phyloP scores from a whole-genome alignment of 2,113 vertebrate species.

The Drymodes brunneopygia region DNA sequence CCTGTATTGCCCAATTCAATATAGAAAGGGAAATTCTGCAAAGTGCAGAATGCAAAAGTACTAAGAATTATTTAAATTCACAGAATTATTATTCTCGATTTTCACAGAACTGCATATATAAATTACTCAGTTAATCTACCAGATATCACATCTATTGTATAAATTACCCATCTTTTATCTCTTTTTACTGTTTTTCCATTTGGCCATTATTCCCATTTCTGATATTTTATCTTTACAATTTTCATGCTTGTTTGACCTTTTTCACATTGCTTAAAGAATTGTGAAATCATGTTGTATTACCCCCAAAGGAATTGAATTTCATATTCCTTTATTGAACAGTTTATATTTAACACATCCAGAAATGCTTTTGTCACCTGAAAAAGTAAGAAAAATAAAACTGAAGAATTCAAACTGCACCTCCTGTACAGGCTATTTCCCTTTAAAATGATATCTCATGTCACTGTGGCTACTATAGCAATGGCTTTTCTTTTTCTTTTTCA shows the following conservation, averaged over 20 bases:
- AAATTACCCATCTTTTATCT: neutral
- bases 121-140: neutral
- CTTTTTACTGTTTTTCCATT: neutral
- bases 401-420: neutral
- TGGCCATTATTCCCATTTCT: neutral
- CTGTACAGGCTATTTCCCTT: neutral
- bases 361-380: neutral
- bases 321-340: neutral
- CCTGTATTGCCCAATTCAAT: neutral
- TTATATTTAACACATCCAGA: neutral
- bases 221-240: neutral
- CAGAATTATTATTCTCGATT: neutral
- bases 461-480: neutral
- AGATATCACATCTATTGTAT: neutral
- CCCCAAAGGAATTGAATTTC: neutral
- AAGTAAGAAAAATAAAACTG: conserved; percentile 8
- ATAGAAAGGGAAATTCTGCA: neutral
- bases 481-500: neutral
- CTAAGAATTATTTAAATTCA: neutral
- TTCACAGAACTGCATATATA: neutral
- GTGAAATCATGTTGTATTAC: conserved; percentile 5
- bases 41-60: neutral
- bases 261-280: conserved; percentile 1
- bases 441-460: neutral
- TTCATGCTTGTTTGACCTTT: conserved; percentile 7